A percentile compares a stretch with the other conserved stretches of the same genome.
These are phyloP conservation scores for Erythrolamprus reginae DNA, from an alignment of 2,113 vertebrate genomes.

Conservation along the genomic window DNA sequence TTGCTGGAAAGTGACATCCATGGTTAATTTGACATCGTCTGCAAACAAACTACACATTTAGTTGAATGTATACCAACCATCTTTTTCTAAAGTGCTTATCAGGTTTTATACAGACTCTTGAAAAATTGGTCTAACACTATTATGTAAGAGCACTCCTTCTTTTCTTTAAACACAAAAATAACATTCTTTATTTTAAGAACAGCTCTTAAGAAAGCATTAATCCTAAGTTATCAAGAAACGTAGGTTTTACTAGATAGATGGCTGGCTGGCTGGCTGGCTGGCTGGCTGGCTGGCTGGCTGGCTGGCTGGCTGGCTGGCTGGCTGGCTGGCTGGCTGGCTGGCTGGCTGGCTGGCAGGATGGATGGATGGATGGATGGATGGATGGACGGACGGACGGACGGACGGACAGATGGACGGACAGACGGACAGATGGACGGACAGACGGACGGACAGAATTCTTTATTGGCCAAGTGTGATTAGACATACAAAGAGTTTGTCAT, in stretches of 20 bases:
- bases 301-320: no score
- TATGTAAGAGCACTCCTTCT: background rate
- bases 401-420: no score
- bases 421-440: no score
- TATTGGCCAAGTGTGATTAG: no score
- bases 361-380: no score
- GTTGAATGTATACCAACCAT: background rate
- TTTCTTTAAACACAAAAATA: background rate
- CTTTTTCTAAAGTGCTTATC: background rate
- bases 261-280: no score
- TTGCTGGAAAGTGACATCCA: background rate
- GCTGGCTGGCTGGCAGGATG: no score
- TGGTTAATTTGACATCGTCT: background rate
- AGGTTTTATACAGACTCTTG: background rate
- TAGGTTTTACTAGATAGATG: background rate
- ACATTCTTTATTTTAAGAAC: background rate
- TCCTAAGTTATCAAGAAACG: background rate
- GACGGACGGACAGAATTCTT: no score
- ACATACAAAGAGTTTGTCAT: no score
- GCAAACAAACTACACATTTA: background rate
- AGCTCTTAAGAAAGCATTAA: background rate
- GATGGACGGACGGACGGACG: no score
- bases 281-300: no score
- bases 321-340: no score
- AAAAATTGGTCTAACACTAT: background rate